Evolutionary conservation across 1,140 invertebrate species (phyloP).

Genomic region (Diprion similis): DNA sequence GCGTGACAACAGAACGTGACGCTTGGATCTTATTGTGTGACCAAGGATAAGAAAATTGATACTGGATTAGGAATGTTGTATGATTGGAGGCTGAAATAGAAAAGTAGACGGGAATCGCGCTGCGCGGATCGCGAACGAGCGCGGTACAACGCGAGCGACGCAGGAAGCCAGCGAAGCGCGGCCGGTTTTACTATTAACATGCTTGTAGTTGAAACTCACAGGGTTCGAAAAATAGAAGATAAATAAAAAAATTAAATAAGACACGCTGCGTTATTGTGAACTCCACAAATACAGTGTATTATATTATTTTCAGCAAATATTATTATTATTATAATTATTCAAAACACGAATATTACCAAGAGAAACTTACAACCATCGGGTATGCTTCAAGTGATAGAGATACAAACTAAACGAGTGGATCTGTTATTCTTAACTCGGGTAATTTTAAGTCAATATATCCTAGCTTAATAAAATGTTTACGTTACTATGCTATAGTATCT

Average conservation of each 20-base stretch:
- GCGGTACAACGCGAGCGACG: constrained; percentile 40
- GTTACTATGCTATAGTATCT: constrained; percentile 35
- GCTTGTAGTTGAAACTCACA: constrained; percentile 9
- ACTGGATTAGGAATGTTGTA: neutral
- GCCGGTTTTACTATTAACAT: constrained; percentile 28
- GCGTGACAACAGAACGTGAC: neutral
- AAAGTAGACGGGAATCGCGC: constrained; percentile 6
- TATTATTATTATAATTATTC: constrained; percentile 42
- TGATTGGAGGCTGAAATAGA: constrained; percentile 2
- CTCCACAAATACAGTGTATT: constrained; percentile 47
- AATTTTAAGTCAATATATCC: constrained; percentile 30
- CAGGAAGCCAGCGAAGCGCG: constrained; percentile 49
- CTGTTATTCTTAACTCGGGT: constrained; percentile 10
- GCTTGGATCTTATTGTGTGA: neutral
- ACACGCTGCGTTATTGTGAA: constrained; percentile 42
- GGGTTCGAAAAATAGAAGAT: constrained; percentile 2
- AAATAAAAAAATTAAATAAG: constrained; percentile 27
- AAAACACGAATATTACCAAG: constrained; percentile 50
- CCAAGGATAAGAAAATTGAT: neutral
- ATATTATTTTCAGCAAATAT: constrained; percentile 30
- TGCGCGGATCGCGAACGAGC: constrained; percentile 31
- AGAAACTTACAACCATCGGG: constrained; percentile 33
- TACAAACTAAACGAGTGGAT: constrained; percentile 14
- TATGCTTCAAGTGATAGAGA: constrained; percentile 34
- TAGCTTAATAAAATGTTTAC: constrained; percentile 51